Evolutionary conservation across 2,113 vertebrate genomes (phyloP).

Genomic region (Hippocampus guttulatus): DNA sequence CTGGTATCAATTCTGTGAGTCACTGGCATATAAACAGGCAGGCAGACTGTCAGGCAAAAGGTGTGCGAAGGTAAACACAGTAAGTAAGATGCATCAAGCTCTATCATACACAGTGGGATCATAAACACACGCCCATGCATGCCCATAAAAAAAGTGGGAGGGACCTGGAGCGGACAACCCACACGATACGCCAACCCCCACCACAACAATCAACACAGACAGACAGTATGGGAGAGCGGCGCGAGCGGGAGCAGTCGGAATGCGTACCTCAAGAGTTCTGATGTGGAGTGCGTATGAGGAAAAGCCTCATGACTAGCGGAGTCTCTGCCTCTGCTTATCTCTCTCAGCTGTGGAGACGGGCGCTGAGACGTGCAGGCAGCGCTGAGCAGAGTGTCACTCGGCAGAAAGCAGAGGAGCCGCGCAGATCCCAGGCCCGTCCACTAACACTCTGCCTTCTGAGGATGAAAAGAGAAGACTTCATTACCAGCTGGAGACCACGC

Average conservation of each 20-base stretch:
- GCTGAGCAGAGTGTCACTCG: slow-evolving; percentile 33
- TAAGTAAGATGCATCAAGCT: neutral
- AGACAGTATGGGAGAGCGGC: slow-evolving; percentile 38
- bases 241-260: slow-evolving; percentile 28
- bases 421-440: slow-evolving; percentile 73
- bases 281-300: slow-evolving; percentile 38
- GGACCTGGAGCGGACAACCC: slow-evolving; percentile 37
- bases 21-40: neutral
- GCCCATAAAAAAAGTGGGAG: slow-evolving; percentile 48
- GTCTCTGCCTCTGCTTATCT: slow-evolving; percentile 46
- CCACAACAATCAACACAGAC: slow-evolving; percentile 58
- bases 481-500: slow-evolving; percentile 84
- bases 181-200: slow-evolving; percentile 19
- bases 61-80: neutral
- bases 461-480: slow-evolving; percentile 92
- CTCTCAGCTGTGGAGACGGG: slow-evolving; percentile 49
- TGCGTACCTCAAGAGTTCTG: slow-evolving; percentile 74
- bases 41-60: neutral
- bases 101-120: neutral
- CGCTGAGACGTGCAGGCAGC: slow-evolving; percentile 36
- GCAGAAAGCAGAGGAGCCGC: slow-evolving; percentile 67
- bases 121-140: slow-evolving; percentile 9
- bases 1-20: neutral
- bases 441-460: slow-evolving; percentile 83
- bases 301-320: slow-evolving; percentile 68